Percentiles rank a stretch among this genome's conserved stretches.
Evolutionary conservation across 2,113 vertebrate genomes (phyloP).

Genomic region (Sturnira hondurensis): DNA sequence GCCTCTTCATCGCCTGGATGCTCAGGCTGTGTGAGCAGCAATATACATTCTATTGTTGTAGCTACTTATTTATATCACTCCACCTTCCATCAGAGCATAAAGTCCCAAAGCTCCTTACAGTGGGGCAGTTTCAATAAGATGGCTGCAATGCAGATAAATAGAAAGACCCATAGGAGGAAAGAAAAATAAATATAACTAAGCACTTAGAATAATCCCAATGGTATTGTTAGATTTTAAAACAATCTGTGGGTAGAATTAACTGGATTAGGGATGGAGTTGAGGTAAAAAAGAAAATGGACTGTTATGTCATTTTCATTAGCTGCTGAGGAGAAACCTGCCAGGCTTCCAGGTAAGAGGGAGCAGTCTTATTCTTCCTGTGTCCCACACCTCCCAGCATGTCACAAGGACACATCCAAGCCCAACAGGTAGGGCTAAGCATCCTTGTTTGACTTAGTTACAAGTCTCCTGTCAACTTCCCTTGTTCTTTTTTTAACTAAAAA

Average conservation of each 20-base stretch:
- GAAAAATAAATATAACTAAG: not conserved
- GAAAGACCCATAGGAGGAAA: not conserved
- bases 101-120: not conserved
- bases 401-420: too few relatives aligned
- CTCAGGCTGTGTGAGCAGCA: fast-evolving
- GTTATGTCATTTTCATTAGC: fast-evolving
- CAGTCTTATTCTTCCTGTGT: fast-evolving
- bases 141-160: too few relatives aligned
- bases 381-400: fast-evolving
- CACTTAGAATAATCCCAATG: not conserved
- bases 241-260: not conserved
- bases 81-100: not conserved
- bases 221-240: not conserved
- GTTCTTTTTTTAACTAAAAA: not conserved
- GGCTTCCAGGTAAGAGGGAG: not conserved
- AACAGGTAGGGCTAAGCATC: not conserved
- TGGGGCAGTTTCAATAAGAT: not conserved
- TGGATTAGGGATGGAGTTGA: not conserved
- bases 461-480: not conserved
- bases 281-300: not conserved
- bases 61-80: fast-evolving
- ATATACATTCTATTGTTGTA: fast-evolving
- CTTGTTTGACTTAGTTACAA: not conserved
- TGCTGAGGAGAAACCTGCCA: not conserved
- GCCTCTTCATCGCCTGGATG: fast-evolving